These are phyloP conservation scores for Muricea muricata DNA, from an alignment of 92 coral and sea anemone genomes.

Conservation along the genomic window DNA sequence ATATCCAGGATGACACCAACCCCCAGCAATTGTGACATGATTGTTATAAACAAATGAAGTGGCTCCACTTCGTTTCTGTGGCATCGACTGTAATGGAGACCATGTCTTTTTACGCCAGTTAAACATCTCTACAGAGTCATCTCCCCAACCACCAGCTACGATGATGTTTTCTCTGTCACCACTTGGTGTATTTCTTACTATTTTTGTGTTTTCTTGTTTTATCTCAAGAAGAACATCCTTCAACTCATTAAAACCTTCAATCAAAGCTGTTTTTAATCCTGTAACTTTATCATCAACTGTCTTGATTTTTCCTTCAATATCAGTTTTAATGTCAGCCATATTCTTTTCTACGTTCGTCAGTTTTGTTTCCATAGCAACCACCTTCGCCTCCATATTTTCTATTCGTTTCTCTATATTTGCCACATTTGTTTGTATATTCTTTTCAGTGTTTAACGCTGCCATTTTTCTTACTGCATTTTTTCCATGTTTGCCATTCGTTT, in stretches of 20 bases:
- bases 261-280: background rate
- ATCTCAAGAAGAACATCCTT: background rate
- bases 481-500: background rate
- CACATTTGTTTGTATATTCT: too few species aligned
- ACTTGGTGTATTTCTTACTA: background rate
- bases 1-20: background rate
- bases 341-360: background rate
- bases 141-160: background rate
- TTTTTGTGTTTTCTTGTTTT: background rate
- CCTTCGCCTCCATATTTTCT: background rate
- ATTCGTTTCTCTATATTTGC: background rate
- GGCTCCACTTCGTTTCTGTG: background rate
- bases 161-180: background rate
- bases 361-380: background rate
- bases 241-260: background rate
- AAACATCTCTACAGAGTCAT: conserved; percentile 7
- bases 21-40: background rate
- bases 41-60: conserved; percentile 11
- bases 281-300: background rate
- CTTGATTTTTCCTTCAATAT: background rate
- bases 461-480: background rate
- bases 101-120: background rate
- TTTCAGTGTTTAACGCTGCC: too few species aligned
- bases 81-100: conserved; percentile 2
- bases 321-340: background rate